A percentile compares a stretch with the other conserved stretches of the same genome.
Evolutionary conservation across 1,140 invertebrate species (phyloP).

Genomic region (Dinothrombium tinctorium): DNA sequence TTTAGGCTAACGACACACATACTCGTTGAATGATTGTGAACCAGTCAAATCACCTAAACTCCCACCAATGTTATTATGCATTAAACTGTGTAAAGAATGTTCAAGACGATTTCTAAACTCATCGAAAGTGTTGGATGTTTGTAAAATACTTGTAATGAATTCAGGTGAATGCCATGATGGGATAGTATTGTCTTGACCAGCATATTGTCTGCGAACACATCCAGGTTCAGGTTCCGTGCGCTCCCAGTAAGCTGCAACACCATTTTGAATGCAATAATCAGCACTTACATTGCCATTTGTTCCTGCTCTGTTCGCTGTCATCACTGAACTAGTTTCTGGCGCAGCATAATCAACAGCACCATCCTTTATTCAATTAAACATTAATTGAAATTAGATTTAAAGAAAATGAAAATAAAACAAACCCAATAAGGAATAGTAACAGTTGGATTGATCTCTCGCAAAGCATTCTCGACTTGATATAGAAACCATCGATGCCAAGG

Average conservation of each 20-base stretch:
- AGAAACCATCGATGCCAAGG: neutral
- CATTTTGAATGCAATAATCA: neutral
- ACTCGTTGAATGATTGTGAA: neutral
- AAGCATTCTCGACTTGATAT: neutral
- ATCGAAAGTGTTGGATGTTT: neutral
- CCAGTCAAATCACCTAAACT: neutral
- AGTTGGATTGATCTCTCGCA: neutral
- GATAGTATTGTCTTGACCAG: neutral
- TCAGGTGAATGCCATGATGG: neutral
- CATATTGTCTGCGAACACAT: neutral
- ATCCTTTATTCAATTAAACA: neutral
- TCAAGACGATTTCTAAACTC: neutral
- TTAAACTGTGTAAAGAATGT: neutral
- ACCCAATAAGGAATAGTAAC: constrained; percentile 3
- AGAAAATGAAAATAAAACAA: neutral
- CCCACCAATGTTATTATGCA: neutral
- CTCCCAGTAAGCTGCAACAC: neutral
- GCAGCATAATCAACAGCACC: neutral
- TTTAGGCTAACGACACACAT: neutral
- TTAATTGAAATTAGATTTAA: neutral
- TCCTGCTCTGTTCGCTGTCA: neutral
- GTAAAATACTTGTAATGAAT: neutral
- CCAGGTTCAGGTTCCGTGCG: neutral
- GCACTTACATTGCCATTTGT: neutral
- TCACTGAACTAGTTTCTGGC: neutral